Percentiles rank a stretch among this genome's conserved stretches.
These are phyloP conservation scores for Stichodactyla mertensii DNA, from an alignment of 64 coral and sea anemone genomes.

Conservation along the genomic window DNA sequence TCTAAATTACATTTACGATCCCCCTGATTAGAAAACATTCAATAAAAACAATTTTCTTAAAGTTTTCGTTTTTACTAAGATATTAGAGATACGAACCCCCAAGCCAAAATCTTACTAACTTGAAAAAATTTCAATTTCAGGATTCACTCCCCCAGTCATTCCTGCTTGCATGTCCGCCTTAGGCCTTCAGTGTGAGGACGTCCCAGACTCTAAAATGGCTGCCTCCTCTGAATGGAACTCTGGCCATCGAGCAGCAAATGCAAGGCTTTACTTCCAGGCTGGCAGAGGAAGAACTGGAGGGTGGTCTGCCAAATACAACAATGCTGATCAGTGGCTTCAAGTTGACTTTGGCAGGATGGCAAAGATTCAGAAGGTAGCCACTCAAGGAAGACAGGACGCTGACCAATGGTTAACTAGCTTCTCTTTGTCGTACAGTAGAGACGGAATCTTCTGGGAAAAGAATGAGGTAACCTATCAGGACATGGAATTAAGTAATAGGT, in stretches of 20 bases:
- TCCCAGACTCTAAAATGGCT: slow-evolving; percentile 10
- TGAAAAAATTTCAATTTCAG: neutral
- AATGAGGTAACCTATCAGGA: neutral
- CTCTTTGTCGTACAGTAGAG: neutral
- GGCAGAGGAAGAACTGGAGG: neutral
- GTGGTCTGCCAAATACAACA: slow-evolving; percentile 18
- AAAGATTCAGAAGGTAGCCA: slow-evolving; percentile 1
- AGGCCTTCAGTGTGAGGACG: neutral
- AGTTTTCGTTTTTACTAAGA: no score
- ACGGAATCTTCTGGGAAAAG: slow-evolving; percentile 13
- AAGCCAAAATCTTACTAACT: neutral
- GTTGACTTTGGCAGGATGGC: slow-evolving; percentile 11
- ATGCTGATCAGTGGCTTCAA: slow-evolving; percentile 31
- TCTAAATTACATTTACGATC: no score
- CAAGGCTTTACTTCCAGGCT: slow-evolving; percentile 19
- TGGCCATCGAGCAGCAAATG: slow-evolving; percentile 19
- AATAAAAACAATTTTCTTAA: no score
- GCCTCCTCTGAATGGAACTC: slow-evolving; percentile 14
- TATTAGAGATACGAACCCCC: no score
- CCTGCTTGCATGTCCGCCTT: slow-evolving; percentile 7
- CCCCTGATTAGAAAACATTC: no score
- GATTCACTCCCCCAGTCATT: slow-evolving; percentile 9
- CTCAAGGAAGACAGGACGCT: neutral
- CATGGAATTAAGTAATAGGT: neutral
- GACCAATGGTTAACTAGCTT: slow-evolving; percentile 9